Evolutionary conservation across 2,888 invertebrate genomes (phyloP), one percentile per base, ranked within the genome.

Genomic region (Pelosia muscerda): DNA sequence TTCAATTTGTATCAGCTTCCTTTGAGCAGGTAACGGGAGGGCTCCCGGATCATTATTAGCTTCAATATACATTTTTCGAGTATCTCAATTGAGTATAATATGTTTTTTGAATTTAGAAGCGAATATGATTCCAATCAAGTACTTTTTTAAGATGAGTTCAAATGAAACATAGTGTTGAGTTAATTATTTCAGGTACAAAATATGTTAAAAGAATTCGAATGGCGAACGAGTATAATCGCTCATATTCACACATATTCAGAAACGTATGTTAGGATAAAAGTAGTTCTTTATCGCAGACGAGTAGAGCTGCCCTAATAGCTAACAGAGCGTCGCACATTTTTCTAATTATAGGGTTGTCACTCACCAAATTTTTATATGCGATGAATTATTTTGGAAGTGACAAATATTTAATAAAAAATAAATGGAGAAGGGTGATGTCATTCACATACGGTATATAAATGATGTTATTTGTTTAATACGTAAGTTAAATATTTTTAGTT

Each of bases 1-100:
- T 85, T 89, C 90, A 87, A 89, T 90, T 88, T 88, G 87, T 90
- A 88, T 87, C 87, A 79, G 81, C 81, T 87, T 86, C 88, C 84
- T 89, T 90, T 91, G 88, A 90, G 65, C 77, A 74, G 79, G 72
- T 81, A 77, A 66, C 66, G 34, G 22, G 54, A 75, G 70, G 71
- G 72, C 66, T 61, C 23, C 64, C 55, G 67, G 72, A 70, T 70
- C 57, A 69, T 68, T 73, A 77, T 79, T 74, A 3, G 54, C 22
- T n/a, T 75, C 70, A 76, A 79, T 75, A 70, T 72, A 75, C 63
- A 71, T 49, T 69, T 70, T 69, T 73, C 57, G 42, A 76, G 67
- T 62, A 69, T 59, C 62, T 68, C 62, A 75, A 63, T 69, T 15
- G 49, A n/a, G 55, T 54, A 56, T 34, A 56, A 65, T 63, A 22